phyloP scores from a whole-genome alignment of 2,797 vertebrate species.

The Poeciliopsis gracilis region DNA sequence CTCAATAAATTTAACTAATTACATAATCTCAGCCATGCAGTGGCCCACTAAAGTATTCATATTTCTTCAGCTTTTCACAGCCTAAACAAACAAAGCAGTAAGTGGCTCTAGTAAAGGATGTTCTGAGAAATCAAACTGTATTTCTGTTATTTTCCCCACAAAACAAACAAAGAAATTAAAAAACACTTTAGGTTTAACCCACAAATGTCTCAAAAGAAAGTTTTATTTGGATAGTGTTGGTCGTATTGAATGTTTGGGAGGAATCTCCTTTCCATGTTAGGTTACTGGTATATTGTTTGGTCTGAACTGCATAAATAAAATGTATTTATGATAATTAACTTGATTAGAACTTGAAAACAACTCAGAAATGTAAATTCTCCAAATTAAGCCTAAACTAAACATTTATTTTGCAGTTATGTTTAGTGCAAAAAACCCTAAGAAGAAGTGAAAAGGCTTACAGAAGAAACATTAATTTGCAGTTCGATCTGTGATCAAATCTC shows the following conservation, averaged over 20 bases:
- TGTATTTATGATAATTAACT: neutral
- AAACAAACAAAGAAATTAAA: neutral
- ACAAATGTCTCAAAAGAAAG: neutral
- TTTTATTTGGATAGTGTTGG: neutral
- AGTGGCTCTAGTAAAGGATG: neutral
- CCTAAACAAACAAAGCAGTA: neutral
- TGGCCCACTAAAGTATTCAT: neutral
- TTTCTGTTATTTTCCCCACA: neutral
- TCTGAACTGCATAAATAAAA: neutral
- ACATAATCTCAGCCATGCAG: neutral
- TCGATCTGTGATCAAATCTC: neutral
- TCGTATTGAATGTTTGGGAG: neutral
- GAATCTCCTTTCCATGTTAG: neutral
- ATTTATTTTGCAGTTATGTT: neutral
- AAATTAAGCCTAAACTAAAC: too few species aligned
- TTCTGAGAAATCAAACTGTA: neutral
- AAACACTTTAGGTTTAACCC: neutral
- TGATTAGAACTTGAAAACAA: neutral
- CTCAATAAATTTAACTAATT: neutral
- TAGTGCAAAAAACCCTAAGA: neutral
- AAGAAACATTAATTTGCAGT: neutral
- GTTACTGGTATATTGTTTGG: neutral
- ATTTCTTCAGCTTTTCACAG: neutral
- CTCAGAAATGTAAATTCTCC: too few species aligned
- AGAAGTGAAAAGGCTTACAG: neutral